Evolutionary conservation across 2,113 vertebrate genomes (phyloP).

Genomic region (Coryphaenoides rupestris): DNA sequence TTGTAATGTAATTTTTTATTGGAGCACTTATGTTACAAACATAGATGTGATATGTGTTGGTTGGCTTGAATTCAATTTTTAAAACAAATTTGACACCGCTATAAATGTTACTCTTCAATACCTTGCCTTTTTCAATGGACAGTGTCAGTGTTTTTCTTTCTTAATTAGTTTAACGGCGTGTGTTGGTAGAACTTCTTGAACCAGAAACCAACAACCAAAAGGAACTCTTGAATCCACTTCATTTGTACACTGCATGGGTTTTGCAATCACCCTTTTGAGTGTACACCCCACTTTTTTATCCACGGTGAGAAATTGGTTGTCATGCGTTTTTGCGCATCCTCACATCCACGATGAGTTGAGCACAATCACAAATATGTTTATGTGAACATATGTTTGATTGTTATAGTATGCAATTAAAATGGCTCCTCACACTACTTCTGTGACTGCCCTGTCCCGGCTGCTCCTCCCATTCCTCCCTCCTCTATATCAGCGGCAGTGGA

Average conservation of each 20-base stretch:
- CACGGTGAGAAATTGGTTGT: not conserved
- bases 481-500: conserved; percentile 40
- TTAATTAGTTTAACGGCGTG: too few relatives aligned
- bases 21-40: not conserved
- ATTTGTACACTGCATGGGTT: conserved; percentile 51
- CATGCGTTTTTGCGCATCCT: conserved; percentile 8
- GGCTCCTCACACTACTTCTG: conserved; percentile 27
- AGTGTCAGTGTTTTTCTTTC: not conserved
- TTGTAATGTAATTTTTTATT: not conserved
- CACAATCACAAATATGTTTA: conserved; percentile 27
- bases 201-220: not conserved
- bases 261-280: conserved; percentile 11
- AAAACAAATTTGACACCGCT: too few relatives aligned
- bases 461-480: conserved; percentile 33
- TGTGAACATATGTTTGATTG: not conserved
- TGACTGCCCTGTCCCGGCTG: conserved; percentile 25
- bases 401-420: not conserved
- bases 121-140: too few relatives aligned
- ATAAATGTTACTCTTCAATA: too few relatives aligned
- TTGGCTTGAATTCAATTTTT: too few relatives aligned
- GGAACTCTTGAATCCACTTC: conserved; percentile 4
- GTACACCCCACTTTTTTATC: not conserved
- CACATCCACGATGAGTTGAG: conserved; percentile 30
- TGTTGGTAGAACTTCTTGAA: too few relatives aligned
- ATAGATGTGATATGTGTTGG: too few relatives aligned